Evolutionary conservation across 2,113 vertebrate species (phyloP), one percentile per base, ranked within the genome.

Genomic region (Eleginops maclovinus): DNA sequence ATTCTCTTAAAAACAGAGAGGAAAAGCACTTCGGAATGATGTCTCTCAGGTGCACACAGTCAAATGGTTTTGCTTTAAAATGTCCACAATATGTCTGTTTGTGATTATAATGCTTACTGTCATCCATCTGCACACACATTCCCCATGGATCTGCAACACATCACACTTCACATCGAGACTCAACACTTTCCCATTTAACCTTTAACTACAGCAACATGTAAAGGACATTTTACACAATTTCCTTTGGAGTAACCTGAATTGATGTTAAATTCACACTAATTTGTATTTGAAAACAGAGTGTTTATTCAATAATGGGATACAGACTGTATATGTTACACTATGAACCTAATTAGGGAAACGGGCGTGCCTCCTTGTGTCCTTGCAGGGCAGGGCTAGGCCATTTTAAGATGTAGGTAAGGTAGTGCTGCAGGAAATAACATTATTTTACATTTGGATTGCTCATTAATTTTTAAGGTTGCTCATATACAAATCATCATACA

Each of bases 31-130:
- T n/a, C n/a, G n/a, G n/a, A n/a, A n/a, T n/a, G n/a, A n/a, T n/a
- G n/a, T n/a, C n/a, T n/a, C n/a, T n/a, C n/a, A n/a, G n/a, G n/a
- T n/a, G n/a, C n/a, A 36, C 31, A 36, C 59, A 43, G 40, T 16
- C 73, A 61, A 75, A 28, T 44, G 4, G 9, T n/a, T 46, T 19
- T 11, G 24, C 43, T 79, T 58, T 43, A 79, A 82, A 60, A 53
- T 64, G 54, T 71, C 56, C 75, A 2, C 59, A 46, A 60, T 56
- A n/a, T 40, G 21, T 75, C 44, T 78, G n/a, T 16, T 10, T 19
- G 73, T 62, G 40, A 36, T 8, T 36, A 5, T 49, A 49, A 17
- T 56, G 31, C 65, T 71, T 43, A 26, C 44, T 54, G 24, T 72
- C 69, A 21, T 31, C 26, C 24, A 40, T 47, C 22, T 72, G n/a